A percentile compares a stretch with the other conserved stretches of the same genome.
phyloP scores from a whole-genome alignment of 30 jellyfish, hydroid and myxozoan genomes.

The Aurelia sp. region DNA sequence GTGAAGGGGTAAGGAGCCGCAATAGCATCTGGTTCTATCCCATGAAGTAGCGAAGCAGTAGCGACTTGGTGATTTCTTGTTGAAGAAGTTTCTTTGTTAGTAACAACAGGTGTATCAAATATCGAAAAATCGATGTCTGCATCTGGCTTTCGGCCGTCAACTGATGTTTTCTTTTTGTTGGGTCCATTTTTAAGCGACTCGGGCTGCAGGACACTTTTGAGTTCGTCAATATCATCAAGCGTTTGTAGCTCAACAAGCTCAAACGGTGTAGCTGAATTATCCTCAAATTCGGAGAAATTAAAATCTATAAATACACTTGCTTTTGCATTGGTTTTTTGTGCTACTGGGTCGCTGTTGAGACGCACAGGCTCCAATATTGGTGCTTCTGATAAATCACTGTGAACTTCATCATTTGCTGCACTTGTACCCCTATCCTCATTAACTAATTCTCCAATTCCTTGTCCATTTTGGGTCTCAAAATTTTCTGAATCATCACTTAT shows the following conservation, averaged over 20 bases:
- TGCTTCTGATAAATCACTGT: constrained; percentile 24
- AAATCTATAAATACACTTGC: constrained; percentile 11
- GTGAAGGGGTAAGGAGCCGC: too few relatives aligned
- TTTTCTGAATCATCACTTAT: background rate
- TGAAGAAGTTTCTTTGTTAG: background rate
- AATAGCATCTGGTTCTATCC: constrained; percentile 17
- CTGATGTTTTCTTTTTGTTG: background rate
- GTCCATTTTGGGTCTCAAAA: background rate
- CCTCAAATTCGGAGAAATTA: constrained; percentile 90
- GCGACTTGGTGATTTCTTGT: constrained; percentile 22
- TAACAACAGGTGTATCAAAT: constrained; percentile 17
- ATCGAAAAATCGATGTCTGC: constrained; percentile 64
- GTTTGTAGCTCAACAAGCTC: constrained; percentile 95
- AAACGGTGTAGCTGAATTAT: constrained; percentile 83
- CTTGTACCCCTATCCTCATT: background rate
- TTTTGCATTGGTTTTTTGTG: background rate
- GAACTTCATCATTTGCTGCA: background rate
- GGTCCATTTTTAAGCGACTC: constrained; percentile 17
- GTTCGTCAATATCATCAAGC: constrained; percentile 82
- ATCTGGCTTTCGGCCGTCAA: constrained; percentile 5
- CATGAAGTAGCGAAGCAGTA: constrained; percentile 50
- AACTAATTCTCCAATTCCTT: background rate
- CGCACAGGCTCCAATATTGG: constrained; percentile 61
- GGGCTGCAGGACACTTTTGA: constrained; percentile 89
- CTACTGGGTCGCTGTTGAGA: constrained; percentile 3